Base-by-base conservation (phyloP, 2,888 invertebrate genomes). In the Muschampia plurimacula region DNA sequence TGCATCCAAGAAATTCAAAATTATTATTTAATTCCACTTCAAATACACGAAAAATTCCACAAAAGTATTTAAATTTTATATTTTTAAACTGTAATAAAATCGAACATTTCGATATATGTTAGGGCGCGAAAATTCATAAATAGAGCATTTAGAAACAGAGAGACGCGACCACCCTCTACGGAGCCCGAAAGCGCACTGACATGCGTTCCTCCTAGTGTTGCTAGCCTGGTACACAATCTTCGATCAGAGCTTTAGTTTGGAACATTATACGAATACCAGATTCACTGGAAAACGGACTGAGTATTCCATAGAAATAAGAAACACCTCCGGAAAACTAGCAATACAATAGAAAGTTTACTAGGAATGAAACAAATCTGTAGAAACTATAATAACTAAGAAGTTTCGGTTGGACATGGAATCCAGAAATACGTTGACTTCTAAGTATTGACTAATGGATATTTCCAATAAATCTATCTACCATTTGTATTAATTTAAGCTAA, bases 41-140 rank as follows among this genome's bases (percentile, higher is more conserved):
- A 52, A 52, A 52, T 5, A 46, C 46, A 22, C 22, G 22, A 22
- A 22, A 22, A 22, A 39, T 39, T 6, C 0, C 44, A 15, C 49
- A 7, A 15, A 52, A 52, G 13, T 7, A 52, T 22, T 22, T 9
- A 22, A 22, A 55, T 55, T n/a, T 15, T 15, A 49, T 49, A 4
- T 15, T 49, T 2, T 13, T 22, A 39, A 39, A 6, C 39, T 39
- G 6, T 39, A 12, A 46, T 46, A 46, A 46, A 46, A 46, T 6
- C 46, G 46, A n/a, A 8, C 4, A 22, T 6, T 9, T 9, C 52
- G 22, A 8, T 55, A n/a, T 22, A 55, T 55, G 2, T 55, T 55
- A 55, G 22, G 9, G 52, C 52, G 52, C 52, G 52, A 22, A 55
- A 55, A 55, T 55, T 55, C 52, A 55, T 55, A 55, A 55, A 55